Evolutionary conservation across 1,140 invertebrate species (phyloP).

Genomic region (Cyphomyrmex costatus): DNA sequence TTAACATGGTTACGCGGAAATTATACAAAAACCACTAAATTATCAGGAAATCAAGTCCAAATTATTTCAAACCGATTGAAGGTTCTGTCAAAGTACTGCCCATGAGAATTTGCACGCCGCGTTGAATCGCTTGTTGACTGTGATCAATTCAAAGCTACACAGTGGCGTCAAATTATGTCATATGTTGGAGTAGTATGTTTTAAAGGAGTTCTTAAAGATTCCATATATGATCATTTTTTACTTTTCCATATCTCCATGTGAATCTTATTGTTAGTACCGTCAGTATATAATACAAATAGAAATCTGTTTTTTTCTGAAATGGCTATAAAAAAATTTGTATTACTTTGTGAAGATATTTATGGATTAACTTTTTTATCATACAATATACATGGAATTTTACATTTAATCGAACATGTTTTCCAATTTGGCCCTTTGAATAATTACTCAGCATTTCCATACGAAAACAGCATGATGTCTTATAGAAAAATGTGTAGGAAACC

Average conservation of each 20-base stretch:
- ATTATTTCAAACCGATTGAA: conserved; percentile 27
- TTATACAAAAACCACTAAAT: conserved; percentile 30
- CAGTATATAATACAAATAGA: background rate
- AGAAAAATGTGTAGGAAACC: background rate
- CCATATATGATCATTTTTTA: too few species aligned
- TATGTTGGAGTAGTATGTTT: background rate
- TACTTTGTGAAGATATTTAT: conserved; percentile 6
- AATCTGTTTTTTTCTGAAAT: background rate
- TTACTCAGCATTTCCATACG: background rate
- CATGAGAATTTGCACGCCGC: background rate
- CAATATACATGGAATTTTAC: background rate
- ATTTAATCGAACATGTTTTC: background rate
- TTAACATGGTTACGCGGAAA: background rate
- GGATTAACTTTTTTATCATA: background rate
- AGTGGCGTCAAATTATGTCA: background rate
- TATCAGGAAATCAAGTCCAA: background rate
- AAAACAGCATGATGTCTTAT: background rate
- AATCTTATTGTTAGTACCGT: background rate
- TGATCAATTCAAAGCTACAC: too few species aligned
- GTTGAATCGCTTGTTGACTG: conserved; percentile 16
- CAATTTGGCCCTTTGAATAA: background rate
- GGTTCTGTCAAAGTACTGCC: conserved; percentile 6
- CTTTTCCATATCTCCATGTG: background rate
- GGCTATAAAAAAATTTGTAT: background rate
- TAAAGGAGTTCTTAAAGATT: background rate